Conservation (phyloP, 2,113 vertebrate species). For the Nibea coibor region DNA sequence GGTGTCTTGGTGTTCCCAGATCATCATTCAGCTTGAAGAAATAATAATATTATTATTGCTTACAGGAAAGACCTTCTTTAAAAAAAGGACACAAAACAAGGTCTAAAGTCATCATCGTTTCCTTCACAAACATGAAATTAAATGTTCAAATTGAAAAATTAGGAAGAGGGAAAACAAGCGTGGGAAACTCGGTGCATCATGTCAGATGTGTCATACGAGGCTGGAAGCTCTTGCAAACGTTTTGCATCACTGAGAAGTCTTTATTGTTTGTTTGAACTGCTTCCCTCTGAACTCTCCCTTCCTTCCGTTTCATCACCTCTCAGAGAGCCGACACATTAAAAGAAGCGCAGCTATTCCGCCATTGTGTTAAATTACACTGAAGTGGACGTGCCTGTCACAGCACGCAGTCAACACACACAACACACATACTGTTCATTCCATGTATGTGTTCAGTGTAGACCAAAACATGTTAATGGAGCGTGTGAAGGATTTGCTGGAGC, state of each 20-base stretch:
- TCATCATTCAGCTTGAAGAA: neutral
- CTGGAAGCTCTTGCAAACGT: constrained; percentile 36
- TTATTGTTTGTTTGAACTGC: constrained; percentile 56
- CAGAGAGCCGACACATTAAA: constrained; percentile 40
- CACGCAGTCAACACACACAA: constrained; percentile 18
- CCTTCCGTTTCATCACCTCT: constrained; percentile 57
- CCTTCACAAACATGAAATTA: neutral
- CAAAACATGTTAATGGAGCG: neutral
- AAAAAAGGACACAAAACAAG: neutral
- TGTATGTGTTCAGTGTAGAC: neutral
- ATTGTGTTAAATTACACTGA: constrained; percentile 45
- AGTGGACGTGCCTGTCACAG: constrained; percentile 23
- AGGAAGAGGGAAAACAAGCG: neutral
- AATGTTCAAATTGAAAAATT: neutral
- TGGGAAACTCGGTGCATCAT: neutral
- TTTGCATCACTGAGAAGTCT: constrained; percentile 59
- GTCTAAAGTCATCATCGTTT: neutral
- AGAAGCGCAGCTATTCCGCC: neutral
- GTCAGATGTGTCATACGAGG: neutral
- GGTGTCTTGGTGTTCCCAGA: neutral
- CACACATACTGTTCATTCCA: constrained; percentile 21
- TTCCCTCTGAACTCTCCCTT: constrained; percentile 48
- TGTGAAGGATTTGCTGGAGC: constrained; percentile 1
- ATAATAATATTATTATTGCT: neutral
- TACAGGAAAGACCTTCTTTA: neutral